Base-by-base conservation (phyloP, 1,140 invertebrate species). In the Neelides sp. region DNA sequence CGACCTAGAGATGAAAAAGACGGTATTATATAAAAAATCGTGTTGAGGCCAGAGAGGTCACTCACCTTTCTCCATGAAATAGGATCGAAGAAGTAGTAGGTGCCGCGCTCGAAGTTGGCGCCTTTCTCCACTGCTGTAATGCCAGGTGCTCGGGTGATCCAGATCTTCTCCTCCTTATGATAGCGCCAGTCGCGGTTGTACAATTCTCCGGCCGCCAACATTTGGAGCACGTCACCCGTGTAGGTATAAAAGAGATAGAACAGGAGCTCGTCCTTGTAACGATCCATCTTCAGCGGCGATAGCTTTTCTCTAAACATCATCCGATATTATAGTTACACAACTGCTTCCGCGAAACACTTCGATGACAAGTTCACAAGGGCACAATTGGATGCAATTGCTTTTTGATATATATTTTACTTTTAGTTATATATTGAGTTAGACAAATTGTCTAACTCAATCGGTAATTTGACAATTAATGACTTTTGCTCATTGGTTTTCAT, bases 171-270 rank as follows among this genome's bases (percentile, higher is more conserved):
- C 65, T 96, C 92, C 75, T 87, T 97, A 69, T 98, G 94, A 76
- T 93, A 99, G 71, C 95, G 78, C 95, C 95, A 99, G 64, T 98
- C 94, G 67, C 94, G 78, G 70, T 79, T 87, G 68, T 97, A 95
- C 68, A 92, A 40, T 32, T 58, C 53, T 10, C 45, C 20, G 7
- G 57, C 52, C 24, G 58, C 39, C 26, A 55, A 41, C 58, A 98
- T 72, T 77, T 99, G 95, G 71, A 98, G 78, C 56, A 93, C 80
- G 76, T 99, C 95, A 62, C 92, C 91, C 63, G 92, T 86, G 73
- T 92, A 96, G 71, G 92, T 96, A 71, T 98, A 99, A 76, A 98
- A 99, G 70, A 98, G 79, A 74, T 93, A 98, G 77, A 99, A 99
- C 59, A 98, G 76, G 63, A 98, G 76, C 75, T 99, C 95, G 71